A percentile compares a stretch with the other conserved stretches of the same genome.
phyloP scores from a whole-genome alignment of 2,797 vertebrate genomes.

The Sphenopsis melanotis region DNA sequence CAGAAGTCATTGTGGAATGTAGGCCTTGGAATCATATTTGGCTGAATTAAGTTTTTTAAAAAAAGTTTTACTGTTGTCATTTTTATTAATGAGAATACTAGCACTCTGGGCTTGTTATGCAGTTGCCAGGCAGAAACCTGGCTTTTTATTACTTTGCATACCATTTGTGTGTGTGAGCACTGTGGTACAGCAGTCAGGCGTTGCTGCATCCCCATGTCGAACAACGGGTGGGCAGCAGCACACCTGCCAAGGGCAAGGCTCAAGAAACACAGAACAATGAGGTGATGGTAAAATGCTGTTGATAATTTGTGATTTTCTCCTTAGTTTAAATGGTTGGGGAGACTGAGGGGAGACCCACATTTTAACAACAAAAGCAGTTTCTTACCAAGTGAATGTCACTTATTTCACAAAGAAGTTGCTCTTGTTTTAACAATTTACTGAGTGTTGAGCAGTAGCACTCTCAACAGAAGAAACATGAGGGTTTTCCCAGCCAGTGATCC shows the following conservation, averaged over 20 bases:
- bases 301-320: neutral
- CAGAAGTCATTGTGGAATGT: neutral
- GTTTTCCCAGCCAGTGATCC: neutral
- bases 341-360: neutral
- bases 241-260: neutral
- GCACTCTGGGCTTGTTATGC: neutral
- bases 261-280: neutral
- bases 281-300: neutral
- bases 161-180: neutral
- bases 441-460: neutral
- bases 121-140: neutral
- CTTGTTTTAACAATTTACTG: neutral
- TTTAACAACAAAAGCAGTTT: neutral
- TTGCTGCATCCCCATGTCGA: neutral
- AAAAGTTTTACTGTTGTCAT: neutral
- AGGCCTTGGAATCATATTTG: neutral
- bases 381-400: neutral
- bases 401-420: neutral
- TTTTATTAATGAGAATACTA: neutral
- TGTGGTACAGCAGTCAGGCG: rapidly evolving
- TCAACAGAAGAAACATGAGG: neutral
- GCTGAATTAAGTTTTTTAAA: neutral
- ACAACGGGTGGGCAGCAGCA: neutral
- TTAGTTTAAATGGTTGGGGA: neutral
- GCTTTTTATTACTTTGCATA: neutral